Evolutionary conservation across 2,113 vertebrate genomes (phyloP).

Genomic region (Sceloporus tristichus): DNA sequence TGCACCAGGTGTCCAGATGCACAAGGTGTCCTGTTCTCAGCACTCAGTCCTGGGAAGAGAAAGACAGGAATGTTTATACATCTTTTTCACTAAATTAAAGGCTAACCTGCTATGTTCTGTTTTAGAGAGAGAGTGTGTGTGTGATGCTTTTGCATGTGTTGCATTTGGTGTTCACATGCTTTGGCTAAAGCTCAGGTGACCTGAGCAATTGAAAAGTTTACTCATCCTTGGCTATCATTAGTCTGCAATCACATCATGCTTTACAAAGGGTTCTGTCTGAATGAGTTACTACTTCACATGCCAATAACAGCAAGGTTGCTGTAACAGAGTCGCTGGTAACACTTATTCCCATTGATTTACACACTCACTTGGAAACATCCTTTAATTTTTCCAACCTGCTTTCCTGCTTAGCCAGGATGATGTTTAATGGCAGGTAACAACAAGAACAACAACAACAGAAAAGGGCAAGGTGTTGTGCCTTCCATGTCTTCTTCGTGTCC

Average conservation of each 20-base stretch:
- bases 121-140: too few species aligned
- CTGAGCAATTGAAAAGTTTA: not conserved
- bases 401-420: constrained; percentile 52
- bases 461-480: constrained; percentile 42
- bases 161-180: too few species aligned
- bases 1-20: too few species aligned
- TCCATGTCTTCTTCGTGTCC: constrained; percentile 21
- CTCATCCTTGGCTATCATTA: not conserved
- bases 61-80: too few species aligned
- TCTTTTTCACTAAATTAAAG: too few species aligned
- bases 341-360: constrained; percentile 35
- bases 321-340: constrained; percentile 26
- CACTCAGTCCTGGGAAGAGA: too few species aligned
- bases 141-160: too few species aligned
- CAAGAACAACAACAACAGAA: constrained; percentile 13
- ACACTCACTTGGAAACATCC: constrained; percentile 32
- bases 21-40: too few species aligned
- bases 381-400: not conserved
- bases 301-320: not conserved
- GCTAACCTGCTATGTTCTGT: too few species aligned
- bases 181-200: too few species aligned
- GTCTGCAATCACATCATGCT: constrained; percentile 12
- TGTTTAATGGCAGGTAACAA: constrained; percentile 53
- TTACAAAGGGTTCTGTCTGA: constrained; percentile 49
- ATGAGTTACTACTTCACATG: constrained; percentile 35